These are phyloP conservation scores for Acanthosoma haemorrhoidale DNA, from an alignment of 2,888 invertebrate species.

Conservation along the genomic window DNA sequence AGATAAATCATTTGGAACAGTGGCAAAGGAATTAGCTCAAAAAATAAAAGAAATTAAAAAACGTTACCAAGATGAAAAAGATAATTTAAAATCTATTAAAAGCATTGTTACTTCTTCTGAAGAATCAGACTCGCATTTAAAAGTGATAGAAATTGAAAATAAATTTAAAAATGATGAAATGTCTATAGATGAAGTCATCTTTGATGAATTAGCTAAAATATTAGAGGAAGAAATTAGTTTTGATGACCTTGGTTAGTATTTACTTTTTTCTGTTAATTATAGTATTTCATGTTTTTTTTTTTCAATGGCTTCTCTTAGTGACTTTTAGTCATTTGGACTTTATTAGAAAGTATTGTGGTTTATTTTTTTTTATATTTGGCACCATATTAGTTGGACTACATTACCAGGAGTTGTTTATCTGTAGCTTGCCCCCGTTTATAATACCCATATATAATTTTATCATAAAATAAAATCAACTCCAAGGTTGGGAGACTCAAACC, in stretches of 20 bases:
- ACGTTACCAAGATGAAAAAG: background rate
- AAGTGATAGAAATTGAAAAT: slow-evolving; percentile 54
- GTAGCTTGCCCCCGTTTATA: too few relatives aligned
- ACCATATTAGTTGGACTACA: too few relatives aligned
- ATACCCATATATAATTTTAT: too few relatives aligned
- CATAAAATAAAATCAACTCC: too few relatives aligned
- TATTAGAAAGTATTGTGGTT: too few relatives aligned
- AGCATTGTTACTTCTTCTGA: background rate
- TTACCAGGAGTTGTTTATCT: too few relatives aligned
- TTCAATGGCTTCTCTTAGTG: too few relatives aligned
- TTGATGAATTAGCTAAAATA: background rate
- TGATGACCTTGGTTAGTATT: background rate
- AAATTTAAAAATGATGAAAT: background rate
- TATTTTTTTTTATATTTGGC: too few relatives aligned
- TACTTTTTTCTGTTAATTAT: background rate
- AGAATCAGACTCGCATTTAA: too few relatives aligned
- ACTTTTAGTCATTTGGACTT: too few relatives aligned
- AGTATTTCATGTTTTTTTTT: background rate
- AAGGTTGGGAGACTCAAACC: too few relatives aligned
- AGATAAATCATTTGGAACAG: slow-evolving; percentile 46
- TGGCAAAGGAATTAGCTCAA: background rate
- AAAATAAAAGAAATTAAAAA: background rate
- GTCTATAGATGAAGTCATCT: background rate
- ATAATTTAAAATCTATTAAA: background rate
- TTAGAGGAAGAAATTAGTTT: background rate